These are phyloP conservation scores for Arizona elegans DNA, from an alignment of 2,113 vertebrate species.

Conservation along the genomic window DNA sequence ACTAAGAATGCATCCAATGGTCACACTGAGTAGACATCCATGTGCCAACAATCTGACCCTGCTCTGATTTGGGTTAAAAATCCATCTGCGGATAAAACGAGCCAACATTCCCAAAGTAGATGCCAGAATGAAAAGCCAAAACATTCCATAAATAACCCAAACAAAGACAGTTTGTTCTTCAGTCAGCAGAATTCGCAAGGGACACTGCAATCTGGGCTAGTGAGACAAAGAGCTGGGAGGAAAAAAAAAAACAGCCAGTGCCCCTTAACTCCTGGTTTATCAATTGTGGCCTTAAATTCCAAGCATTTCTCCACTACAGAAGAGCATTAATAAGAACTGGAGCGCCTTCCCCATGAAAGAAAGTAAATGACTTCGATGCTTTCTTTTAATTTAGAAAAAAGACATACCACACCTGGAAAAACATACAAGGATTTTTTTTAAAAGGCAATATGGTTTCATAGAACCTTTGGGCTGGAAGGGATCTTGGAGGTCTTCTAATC, in stretches of 20 bases:
- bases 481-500: not conserved
- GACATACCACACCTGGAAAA: not conserved
- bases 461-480: not conserved
- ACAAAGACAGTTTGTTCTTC: not conserved
- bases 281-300: not conserved
- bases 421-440: not conserved
- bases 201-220: not conserved
- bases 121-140: not conserved
- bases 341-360: not conserved
- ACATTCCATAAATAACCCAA: not conserved
- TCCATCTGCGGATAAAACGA: not conserved
- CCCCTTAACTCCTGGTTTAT: not conserved
- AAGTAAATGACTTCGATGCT: not conserved
- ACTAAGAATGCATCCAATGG: not conserved
- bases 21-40: not conserved
- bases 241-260: not conserved
- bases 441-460: not conserved
- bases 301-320: not conserved
- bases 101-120: not conserved
- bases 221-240: not conserved
- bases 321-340: not conserved
- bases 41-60: too few species aligned
- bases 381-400: not conserved
- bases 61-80: not conserved
- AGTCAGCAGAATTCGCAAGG: not conserved